A percentile compares a stretch with the other conserved stretches of the same genome.
Conservation (phyloP, 2,797 vertebrate species). For the Dromococcyx pavoninus region DNA sequence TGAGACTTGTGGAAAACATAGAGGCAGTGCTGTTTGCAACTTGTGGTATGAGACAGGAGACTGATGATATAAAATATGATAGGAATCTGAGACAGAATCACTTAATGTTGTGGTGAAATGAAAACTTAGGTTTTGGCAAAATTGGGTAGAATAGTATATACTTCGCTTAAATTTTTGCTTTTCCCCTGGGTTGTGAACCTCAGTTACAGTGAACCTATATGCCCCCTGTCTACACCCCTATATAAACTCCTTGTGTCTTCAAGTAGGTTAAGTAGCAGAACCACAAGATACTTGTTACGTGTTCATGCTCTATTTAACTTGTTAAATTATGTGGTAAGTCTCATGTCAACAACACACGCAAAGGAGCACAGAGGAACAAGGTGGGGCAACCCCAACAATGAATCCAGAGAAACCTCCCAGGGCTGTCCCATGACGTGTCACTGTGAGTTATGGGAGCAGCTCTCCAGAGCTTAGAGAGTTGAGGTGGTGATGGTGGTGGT, state of each 20-base stretch:
- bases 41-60: not conserved
- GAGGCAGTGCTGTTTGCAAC: not conserved
- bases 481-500: not conserved
- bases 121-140: not conserved
- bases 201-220: not conserved
- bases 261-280: not conserved
- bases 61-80: not conserved
- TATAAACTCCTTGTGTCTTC: not conserved
- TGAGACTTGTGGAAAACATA: not conserved
- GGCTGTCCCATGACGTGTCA: not conserved
- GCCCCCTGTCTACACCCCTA: not conserved
- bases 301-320: not conserved
- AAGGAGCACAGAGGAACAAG: not conserved
- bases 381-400: rapidly evolving
- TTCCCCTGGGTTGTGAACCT: not conserved
- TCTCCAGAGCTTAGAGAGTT: not conserved
- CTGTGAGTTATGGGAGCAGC: not conserved
- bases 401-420: not conserved
- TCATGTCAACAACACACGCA: not conserved
- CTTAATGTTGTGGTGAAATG: not conserved
- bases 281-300: not conserved
- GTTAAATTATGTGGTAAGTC: not conserved
- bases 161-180: not conserved
- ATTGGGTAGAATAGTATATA: not conserved
- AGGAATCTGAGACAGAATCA: not conserved